Evolutionary conservation across 2,797 vertebrate species (phyloP), one percentile per base, ranked within the genome.

Genomic region (Adelosebastes latens): DNA sequence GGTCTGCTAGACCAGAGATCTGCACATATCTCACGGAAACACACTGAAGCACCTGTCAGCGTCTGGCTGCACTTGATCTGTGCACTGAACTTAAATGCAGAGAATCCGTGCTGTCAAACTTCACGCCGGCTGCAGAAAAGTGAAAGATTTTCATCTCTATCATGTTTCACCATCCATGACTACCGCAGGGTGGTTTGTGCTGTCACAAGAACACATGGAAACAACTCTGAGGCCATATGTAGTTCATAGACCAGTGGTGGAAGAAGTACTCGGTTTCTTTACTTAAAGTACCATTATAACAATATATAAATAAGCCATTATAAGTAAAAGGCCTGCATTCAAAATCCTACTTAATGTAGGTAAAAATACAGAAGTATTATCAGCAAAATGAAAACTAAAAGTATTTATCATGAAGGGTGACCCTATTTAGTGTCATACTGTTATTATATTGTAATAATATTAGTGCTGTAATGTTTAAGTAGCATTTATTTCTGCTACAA

Each of bases 1-100:
- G 42, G 52, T 55, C 56, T 80, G 55, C 39, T 62, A 39, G 5
- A 62, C 4, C 4, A 55, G 9, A 82, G 42, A 80, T 55, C 63
- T 70, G 59, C 59, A 78, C 52, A 66, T 61, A 61, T 80, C 82
- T 80, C 64, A 73, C 27, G 67, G 31, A 72, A 77, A 79, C 79
- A 59, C 73, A 56, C 25, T 22, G 34, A 34, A 76, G 72, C 73
- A 82, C 80, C 89, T 88, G 85, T 87, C 85, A 76, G 72, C 68
- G 69, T 87, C 79, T 81, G 84, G 52, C 73, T 76, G n/a, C 66
- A 72, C 53, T 62, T 58, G 52, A 80, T 65, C 83, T 77, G 46
- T 32, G 76, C 79, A 22, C 25, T 63, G 32, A 80, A 80, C 49
- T 22, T 52, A 46, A 31, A 73, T 29, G 8, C 12, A 77, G 32